Evolutionary conservation across 2,888 invertebrate genomes (phyloP).

Genomic region (Heliconius charithonia): DNA sequence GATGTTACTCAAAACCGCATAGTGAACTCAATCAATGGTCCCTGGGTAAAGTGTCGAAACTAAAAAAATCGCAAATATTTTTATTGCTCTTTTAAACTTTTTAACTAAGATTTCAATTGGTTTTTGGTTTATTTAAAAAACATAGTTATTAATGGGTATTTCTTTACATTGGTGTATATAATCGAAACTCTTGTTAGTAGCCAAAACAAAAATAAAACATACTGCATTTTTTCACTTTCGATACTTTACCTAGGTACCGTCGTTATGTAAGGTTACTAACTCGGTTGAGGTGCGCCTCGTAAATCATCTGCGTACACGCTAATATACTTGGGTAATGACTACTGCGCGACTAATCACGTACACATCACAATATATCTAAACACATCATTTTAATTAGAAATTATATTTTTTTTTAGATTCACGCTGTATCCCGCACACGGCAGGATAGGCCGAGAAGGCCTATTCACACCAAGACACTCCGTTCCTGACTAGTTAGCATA

Average conservation of each 20-base stretch:
- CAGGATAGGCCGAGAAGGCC: neutral
- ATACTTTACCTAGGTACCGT: too few relatives aligned
- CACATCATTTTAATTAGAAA: neutral
- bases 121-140: too few relatives aligned
- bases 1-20: constrained; percentile 5
- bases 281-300: constrained; percentile 9
- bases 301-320: neutral
- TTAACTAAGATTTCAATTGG: too few relatives aligned
- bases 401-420: neutral
- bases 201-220: too few relatives aligned
- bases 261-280: constrained; percentile 2
- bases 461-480: neutral
- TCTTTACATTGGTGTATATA: too few relatives aligned
- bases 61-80: too few relatives aligned
- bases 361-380: neutral
- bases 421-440: neutral
- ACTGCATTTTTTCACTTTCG: too few relatives aligned
- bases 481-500: neutral
- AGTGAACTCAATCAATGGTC: neutral
- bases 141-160: too few relatives aligned
- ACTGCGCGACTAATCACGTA: neutral
- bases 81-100: too few relatives aligned
- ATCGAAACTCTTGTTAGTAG: too few relatives aligned
- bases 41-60: too few relatives aligned
- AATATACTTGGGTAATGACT: constrained; percentile 10